These are phyloP conservation scores for Drosophila nigromelanica DNA, from an alignment of 1,140 invertebrate genomes.

Conservation along the genomic window DNA sequence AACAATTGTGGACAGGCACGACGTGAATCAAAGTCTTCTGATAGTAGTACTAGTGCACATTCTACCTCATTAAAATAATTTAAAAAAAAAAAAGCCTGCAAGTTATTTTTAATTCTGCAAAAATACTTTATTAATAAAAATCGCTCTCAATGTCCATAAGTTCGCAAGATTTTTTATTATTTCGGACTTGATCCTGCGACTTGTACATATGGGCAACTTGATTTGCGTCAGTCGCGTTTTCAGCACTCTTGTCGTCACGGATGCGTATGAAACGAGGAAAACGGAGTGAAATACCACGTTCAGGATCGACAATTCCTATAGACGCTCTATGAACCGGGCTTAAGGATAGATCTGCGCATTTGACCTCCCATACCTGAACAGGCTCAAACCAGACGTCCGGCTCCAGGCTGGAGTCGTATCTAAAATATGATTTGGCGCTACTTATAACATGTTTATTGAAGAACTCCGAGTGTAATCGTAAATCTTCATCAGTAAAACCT, in stretches of 20 bases:
- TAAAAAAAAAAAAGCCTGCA: conserved; percentile 30
- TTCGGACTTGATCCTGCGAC: conserved; percentile 96
- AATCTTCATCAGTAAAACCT: conserved; percentile 95
- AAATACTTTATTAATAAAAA: conserved; percentile 53
- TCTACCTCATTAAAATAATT: conserved; percentile 39
- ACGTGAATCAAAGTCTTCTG: conserved; percentile 60
- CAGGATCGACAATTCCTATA: conserved; percentile 94
- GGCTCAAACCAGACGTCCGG: conserved; percentile 99
- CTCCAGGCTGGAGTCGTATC: conserved; percentile 89
- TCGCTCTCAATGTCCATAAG: conserved; percentile 60
- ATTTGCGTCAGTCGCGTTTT: conserved; percentile 95
- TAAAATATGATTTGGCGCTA: conserved; percentile 93
- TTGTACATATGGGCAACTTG: conserved; percentile 94
- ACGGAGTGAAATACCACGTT: conserved; percentile 97
- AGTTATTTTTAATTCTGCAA: conserved; percentile 1
- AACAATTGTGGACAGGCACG: conserved; percentile 29
- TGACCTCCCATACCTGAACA: conserved; percentile 98
- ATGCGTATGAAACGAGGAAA: conserved; percentile 98
- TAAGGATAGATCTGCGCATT: conserved; percentile 98
- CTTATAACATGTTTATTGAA: conserved; percentile 91
- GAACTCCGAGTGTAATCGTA: conserved; percentile 90
- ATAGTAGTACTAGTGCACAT: conserved; percentile 55
- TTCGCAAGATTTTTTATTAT: conserved; percentile 85
- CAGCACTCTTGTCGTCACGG: conserved; percentile 96
- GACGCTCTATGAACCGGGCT: conserved; percentile 97